phyloP scores from a whole-genome alignment of 2,888 invertebrate genomes.

The Atherix ibis region DNA sequence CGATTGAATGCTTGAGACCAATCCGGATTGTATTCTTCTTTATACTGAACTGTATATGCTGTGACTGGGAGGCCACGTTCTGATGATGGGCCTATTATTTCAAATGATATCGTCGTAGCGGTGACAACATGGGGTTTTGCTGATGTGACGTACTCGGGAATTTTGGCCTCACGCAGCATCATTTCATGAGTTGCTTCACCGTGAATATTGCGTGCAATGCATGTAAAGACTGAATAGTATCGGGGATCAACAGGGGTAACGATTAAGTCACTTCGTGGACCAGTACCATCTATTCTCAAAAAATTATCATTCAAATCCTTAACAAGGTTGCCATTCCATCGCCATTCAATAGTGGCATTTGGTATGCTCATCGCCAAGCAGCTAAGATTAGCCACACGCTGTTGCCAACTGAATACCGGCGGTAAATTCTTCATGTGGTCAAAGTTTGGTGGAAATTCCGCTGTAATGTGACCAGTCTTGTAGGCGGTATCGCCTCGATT shows the following conservation, averaged over 20 bases:
- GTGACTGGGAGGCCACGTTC: conserved; percentile 60
- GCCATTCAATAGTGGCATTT: conserved; percentile 84
- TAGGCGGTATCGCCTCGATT: conserved; percentile 62
- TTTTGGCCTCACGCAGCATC: conserved; percentile 54
- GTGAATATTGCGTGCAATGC: conserved; percentile 61
- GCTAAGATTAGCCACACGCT: conserved; percentile 63
- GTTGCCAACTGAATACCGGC: conserved; percentile 72
- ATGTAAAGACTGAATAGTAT: conserved; percentile 62
- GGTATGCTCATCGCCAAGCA: conserved; percentile 81
- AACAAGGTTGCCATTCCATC: conserved; percentile 40
- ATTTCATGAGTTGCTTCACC: conserved; percentile 54
- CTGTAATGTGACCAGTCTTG: conserved; percentile 66
- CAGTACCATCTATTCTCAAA: conserved; percentile 45
- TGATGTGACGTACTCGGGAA: conserved; percentile 48
- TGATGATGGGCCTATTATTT: conserved; percentile 56
- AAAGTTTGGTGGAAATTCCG: conserved; percentile 71
- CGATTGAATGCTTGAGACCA: conserved; percentile 56
- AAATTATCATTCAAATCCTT: conserved; percentile 37
- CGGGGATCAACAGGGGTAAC: conserved; percentile 48
- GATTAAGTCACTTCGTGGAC: conserved; percentile 55
- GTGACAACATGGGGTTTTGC: conserved; percentile 53
- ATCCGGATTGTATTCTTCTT: conserved; percentile 44
- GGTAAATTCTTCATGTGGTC: conserved; percentile 49
- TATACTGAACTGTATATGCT: conserved; percentile 61
- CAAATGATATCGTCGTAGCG: conserved; percentile 72